Percentiles rank a stretch among this genome's conserved stretches.
Conservation (phyloP, 2,888 invertebrate genomes). For the Mechanitis messenoides region DNA sequence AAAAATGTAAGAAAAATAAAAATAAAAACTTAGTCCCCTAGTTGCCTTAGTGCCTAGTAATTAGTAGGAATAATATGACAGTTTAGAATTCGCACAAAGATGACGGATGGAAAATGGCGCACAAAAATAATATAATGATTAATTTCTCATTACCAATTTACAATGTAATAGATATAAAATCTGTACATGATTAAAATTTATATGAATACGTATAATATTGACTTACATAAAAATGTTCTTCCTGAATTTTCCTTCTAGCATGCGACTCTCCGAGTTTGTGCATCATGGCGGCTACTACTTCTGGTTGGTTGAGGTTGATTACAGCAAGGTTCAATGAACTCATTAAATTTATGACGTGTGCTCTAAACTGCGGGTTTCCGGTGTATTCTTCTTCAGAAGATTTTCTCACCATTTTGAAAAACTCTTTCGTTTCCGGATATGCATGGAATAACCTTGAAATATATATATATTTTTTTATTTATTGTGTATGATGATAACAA, state of each 20-base stretch:
- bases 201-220: background rate
- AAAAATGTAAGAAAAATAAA: no score
- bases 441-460: constrained; percentile 53
- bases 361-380: constrained; percentile 64
- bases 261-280: constrained; percentile 66
- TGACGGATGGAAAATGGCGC: no score
- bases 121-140: no score
- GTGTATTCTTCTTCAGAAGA: constrained; percentile 54
- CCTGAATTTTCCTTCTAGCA: constrained; percentile 50
- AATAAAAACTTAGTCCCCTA: no score
- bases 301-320: constrained; percentile 59
- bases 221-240: constrained; percentile 59
- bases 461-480: constrained; percentile 3
- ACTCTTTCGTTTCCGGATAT: constrained; percentile 60
- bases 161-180: no score
- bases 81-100: no score
- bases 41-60: background rate
- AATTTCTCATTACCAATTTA: no score
- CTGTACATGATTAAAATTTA: no score
- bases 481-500: background rate
- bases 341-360: constrained; percentile 69
- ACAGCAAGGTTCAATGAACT: constrained; percentile 59
- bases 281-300: constrained; percentile 65
- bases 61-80: background rate
- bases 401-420: constrained; percentile 61